Evolutionary conservation across 2,113 vertebrate species (phyloP).

Genomic region (Halcyon malimbica): DNA sequence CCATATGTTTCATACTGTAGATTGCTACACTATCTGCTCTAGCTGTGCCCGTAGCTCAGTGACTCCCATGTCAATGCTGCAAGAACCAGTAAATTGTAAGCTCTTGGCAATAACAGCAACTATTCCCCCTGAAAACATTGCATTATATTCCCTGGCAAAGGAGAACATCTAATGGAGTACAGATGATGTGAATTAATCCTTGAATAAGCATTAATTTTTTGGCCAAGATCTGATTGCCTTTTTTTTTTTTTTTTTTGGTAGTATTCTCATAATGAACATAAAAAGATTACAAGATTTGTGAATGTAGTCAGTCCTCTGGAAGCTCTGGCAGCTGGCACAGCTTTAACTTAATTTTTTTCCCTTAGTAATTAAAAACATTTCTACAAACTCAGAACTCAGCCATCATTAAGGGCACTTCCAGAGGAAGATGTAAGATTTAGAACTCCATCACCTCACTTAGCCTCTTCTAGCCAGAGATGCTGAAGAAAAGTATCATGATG

Average conservation of each 20-base stretch:
- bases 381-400: not conserved
- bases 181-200: constrained; percentile 71
- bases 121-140: constrained; percentile 68
- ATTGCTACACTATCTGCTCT: constrained; percentile 23
- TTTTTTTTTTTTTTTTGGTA: not conserved
- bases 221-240: constrained; percentile 48
- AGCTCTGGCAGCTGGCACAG: constrained; percentile 45
- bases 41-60: constrained; percentile 38
- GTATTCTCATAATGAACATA: constrained; percentile 65
- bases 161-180: constrained; percentile 61
- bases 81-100: constrained; percentile 55
- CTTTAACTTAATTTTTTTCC: not conserved
- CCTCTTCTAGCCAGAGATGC: constrained; percentile 4
- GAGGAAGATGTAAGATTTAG: not conserved
- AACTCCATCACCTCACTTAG: constrained; percentile 9
- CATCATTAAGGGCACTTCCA: not conserved
- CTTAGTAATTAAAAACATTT: constrained; percentile 62
- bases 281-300: constrained; percentile 65
- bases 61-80: constrained; percentile 51
- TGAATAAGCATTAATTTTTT: constrained; percentile 66
- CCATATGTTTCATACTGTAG: constrained; percentile 27
- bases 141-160: constrained; percentile 65
- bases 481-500: constrained; percentile 17
- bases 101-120: constrained; percentile 31
- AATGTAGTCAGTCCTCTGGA: constrained; percentile 64